Base-by-base conservation (phyloP, 2,797 vertebrate genomes). In the Channallabes apus region DNA sequence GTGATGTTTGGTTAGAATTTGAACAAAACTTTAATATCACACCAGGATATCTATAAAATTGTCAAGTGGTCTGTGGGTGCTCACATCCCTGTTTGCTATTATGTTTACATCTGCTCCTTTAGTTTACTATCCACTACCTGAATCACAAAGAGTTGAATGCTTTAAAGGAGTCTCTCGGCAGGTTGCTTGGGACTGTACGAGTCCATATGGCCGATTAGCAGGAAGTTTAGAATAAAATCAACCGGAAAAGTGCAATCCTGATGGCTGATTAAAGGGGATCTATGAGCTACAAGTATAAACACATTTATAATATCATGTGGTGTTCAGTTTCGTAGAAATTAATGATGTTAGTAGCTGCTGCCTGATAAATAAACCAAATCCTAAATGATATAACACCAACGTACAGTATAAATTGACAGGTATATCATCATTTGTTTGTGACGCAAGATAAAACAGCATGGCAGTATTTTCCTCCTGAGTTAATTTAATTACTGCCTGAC, bases 81-180 rank as follows among this genome's bases (percentile, higher is more conserved):
- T 51, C 12, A 51, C 46, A 51, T 51, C 46, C 2, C 46, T 51
- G 12, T 51, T n/a, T 54, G 38, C 58, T 87, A 61, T 3, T 41
- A 90, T 92, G 87, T 93, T 90, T 84, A 27, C 4, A 91, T 91
- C 88, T 89, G 46, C 15, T 85, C 87, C 89, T 89, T 86, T 17
- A 46, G 1, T 27, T 17, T 15, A 7, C 18, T 29, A 24, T 14
- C 35, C 20, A 29, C 14, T 18, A 51, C 14, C n/a, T 29, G 38
- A 29, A 27, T 80, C n/a, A 27, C 73, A 59, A 59, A 77, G 59
- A 59, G 18, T 27, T 71, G 15, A 61, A 38, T 8, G 76, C 6
- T 61, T 35, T 24, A 11, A 14, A 64, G 12, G 12, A n/a, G 75
- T 38, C 9, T 38, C n/a, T 56, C 18, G 32, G 12, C 18, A 32